Base-by-base conservation (phyloP, 64 coral and sea anemone species). In the Porites lutea region DNA sequence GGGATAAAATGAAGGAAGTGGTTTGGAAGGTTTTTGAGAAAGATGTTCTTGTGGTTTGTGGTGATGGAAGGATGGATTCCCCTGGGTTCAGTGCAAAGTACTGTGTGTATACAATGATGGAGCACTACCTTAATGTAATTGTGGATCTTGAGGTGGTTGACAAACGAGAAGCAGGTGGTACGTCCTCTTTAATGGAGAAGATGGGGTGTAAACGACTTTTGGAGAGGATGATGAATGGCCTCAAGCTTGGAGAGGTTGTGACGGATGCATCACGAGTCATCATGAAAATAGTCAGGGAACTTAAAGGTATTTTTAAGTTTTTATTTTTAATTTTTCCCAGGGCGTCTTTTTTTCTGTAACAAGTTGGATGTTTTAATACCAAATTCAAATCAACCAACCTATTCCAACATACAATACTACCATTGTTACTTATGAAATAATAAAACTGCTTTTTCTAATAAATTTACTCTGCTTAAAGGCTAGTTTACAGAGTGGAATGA, bases 31-130 rank as follows among this genome's bases (percentile, higher is more conserved):
- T 65, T 13, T 86, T 65, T 51, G 14, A 69, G 44, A 67, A 86
- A 4, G 82, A 86, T 65, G 65, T 65, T 62, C 82, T 86, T 20
- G 59, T 86, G 59, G 20, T 86, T 69, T 86, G 59, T 81, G 89
- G 89, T 48, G 89, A 82, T 90, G 89, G 89, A 51, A 58, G 72
- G n/a, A 90, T 88, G 66, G 92, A 93, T 55, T 93, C 92, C 2
- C 85, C 84, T 57, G 92, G 92, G 52, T 89, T 83, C 20, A 82
- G 75, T 52, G 86, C 86, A 1, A 79, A 89, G 66, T 88, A 89
- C 19, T 75, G 92, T 65, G 68, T 89, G 4, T 89, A 94, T 19
- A 89, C 86, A 23, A 8, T 89, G 5, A 94, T 94, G 92, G 61
- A 89, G n/a, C 66, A 82, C 48, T 45, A 74, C 5, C 87, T 88